Evolutionary conservation across 2,797 vertebrate genomes (phyloP).

Genomic region (Rhinatrema bivittatum): DNA sequence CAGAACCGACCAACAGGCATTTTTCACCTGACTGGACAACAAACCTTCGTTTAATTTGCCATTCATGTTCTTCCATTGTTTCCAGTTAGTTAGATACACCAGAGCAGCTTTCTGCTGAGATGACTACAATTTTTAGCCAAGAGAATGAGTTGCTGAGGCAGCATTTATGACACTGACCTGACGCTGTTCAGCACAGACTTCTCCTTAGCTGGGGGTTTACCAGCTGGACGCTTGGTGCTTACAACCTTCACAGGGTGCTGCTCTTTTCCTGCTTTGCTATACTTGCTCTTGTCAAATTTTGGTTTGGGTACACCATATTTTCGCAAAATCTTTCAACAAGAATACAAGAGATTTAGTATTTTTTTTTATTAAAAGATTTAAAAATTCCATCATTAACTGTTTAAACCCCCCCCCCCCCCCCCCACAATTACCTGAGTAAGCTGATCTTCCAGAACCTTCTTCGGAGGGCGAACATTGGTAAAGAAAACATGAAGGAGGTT

Average conservation of each 20-base stretch:
- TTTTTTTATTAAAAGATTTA: not conserved
- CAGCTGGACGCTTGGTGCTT: constrained; percentile 89
- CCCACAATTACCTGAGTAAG: constrained; percentile 82
- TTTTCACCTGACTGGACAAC: too few species aligned
- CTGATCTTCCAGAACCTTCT: constrained; percentile 94
- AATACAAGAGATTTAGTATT: rapidly evolving
- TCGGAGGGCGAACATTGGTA: constrained; percentile 88
- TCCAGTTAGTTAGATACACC: too few species aligned
- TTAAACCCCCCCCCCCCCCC: too few species aligned
- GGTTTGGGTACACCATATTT: constrained; percentile 84
- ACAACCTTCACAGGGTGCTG: constrained; percentile 94
- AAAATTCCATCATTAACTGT: too few species aligned
- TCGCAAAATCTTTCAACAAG: constrained; percentile 74
- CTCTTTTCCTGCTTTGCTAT: constrained; percentile 89
- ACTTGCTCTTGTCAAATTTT: constrained; percentile 93
- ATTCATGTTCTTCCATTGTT: too few species aligned
- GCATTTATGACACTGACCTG: constrained; percentile 59
- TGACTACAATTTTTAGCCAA: too few species aligned
- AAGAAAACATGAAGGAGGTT: constrained; percentile 93
- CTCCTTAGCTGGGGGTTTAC: constrained; percentile 87
- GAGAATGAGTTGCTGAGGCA: too few species aligned
- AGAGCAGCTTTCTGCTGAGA: too few species aligned
- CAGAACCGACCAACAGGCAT: too few species aligned
- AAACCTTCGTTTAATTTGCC: too few species aligned
- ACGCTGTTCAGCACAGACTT: constrained; percentile 89